Evolutionary conservation across 2,888 invertebrate species (phyloP).

Genomic region (Stenotaenia linearis): DNA sequence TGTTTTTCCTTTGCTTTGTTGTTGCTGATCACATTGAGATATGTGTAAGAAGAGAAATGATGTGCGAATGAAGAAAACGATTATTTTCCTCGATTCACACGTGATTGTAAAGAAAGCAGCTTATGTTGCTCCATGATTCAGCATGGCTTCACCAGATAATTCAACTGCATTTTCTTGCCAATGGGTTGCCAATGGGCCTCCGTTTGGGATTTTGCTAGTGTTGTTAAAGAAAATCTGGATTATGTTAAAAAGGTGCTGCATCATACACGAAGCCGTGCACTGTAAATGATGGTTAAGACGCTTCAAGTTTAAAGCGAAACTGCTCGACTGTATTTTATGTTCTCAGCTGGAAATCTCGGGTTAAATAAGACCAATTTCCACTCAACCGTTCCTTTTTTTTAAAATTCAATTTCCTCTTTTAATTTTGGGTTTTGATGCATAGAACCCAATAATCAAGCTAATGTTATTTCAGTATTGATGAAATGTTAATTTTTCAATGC

Average conservation of each 20-base stretch:
- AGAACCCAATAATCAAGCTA: neutral
- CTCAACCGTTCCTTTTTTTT: neutral
- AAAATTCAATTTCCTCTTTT: neutral
- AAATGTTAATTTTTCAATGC: too few relatives aligned
- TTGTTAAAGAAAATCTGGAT: constrained; percentile 24
- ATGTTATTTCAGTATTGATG: too few relatives aligned
- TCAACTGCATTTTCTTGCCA: neutral
- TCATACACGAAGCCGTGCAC: neutral
- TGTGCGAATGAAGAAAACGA: constrained; percentile 4
- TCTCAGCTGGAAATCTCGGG: neutral
- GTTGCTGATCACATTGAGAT: neutral
- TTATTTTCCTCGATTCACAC: constrained; percentile 19
- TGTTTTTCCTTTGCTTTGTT: neutral
- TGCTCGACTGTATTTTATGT: neutral
- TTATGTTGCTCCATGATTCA: constrained; percentile 26
- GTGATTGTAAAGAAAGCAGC: constrained; percentile 26
- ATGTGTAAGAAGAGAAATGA: neutral
- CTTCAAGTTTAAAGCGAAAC: neutral
- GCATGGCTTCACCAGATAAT: constrained; percentile 11
- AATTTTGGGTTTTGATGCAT: neutral
- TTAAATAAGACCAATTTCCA: neutral
- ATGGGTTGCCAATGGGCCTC: neutral
- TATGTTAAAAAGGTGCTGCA: constrained; percentile 24
- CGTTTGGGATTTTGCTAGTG: neutral
- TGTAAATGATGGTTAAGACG: neutral